Conservation (phyloP, 2,113 vertebrate genomes). For the Noctilio leporinus region DNA sequence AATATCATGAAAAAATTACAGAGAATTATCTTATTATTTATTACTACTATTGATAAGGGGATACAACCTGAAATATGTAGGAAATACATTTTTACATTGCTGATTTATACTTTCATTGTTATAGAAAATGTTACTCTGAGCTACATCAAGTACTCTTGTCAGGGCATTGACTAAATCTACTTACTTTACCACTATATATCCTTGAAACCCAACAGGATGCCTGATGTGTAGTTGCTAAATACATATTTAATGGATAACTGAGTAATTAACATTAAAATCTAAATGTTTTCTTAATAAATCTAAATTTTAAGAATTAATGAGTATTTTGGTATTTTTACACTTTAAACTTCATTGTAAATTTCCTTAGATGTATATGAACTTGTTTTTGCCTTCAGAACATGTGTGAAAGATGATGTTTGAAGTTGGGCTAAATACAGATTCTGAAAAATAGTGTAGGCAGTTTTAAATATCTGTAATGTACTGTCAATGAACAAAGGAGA, state of each 20-base stretch:
- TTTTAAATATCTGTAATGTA: background rate
- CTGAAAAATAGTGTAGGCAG: background rate
- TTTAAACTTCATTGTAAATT: background rate
- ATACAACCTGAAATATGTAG: background rate
- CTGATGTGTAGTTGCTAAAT: background rate
- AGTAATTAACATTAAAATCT: background rate
- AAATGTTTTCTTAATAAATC: background rate
- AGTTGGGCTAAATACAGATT: background rate
- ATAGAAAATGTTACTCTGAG: background rate
- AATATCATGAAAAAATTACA: background rate
- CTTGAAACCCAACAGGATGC: background rate
- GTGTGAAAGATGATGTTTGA: background rate
- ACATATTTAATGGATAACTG: background rate
- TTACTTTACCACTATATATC: background rate
- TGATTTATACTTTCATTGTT: background rate
- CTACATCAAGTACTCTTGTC: background rate
- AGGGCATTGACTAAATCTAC: background rate
- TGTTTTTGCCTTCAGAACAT: background rate
- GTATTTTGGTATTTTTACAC: background rate
- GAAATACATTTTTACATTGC: background rate
- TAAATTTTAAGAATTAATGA: background rate
- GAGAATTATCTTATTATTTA: background rate
- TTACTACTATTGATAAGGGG: background rate
- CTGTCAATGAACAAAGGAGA: background rate
- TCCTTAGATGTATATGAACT: background rate